Conservation (phyloP, 2,113 vertebrate genomes). For the Cynopterus brachyotis region DNA sequence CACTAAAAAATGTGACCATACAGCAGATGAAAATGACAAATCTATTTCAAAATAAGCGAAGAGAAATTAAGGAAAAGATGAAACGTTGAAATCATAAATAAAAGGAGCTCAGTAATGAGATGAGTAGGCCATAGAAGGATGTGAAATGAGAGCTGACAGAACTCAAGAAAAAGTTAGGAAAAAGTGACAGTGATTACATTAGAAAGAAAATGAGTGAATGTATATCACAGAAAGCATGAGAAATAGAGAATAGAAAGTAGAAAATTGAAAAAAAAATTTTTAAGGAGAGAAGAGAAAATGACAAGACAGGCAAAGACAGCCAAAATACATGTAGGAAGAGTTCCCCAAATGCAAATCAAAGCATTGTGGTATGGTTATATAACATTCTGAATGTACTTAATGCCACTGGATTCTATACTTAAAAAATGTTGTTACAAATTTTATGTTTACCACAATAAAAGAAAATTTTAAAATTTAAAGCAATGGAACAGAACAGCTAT, state of each 20-base stretch:
- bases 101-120: not conserved
- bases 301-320: not conserved
- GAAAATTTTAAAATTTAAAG: not conserved
- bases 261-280: not conserved
- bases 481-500: not conserved
- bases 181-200: not conserved
- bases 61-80: slow-evolving; percentile 15
- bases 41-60: not conserved
- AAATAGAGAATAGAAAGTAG: not conserved
- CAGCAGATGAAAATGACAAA: not conserved
- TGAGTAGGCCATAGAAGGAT: not conserved
- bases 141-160: not conserved
- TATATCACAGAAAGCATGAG: not conserved
- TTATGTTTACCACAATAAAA: not conserved
- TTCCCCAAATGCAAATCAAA: slow-evolving; percentile 10
- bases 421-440: not conserved
- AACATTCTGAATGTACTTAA: not conserved
- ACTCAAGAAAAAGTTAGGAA: not conserved
- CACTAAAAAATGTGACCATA: not conserved
- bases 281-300: not conserved
- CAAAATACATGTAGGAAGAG: not conserved
- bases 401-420: not conserved
- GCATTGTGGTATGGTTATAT: not conserved
- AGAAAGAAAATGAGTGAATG: not conserved
- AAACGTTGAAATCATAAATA: not conserved